These are phyloP conservation scores for Doryteuthis pealeii DNA, from an alignment of 1,140 invertebrate species.

Conservation along the genomic window DNA sequence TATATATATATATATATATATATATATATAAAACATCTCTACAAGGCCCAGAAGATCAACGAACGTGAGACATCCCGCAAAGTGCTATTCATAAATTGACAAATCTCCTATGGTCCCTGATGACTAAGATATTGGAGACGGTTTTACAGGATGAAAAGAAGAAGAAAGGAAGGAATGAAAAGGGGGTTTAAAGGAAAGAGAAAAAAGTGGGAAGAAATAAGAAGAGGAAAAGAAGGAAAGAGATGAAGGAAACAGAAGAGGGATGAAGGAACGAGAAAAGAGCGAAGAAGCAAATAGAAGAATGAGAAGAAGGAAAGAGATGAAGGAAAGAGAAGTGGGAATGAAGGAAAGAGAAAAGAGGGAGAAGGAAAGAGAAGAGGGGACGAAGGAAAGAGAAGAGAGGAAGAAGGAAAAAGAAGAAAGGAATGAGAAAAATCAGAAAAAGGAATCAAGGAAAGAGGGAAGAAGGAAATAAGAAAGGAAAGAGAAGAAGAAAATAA, in stretches of 20 bases:
- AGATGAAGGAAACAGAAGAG: constrained; percentile 5
- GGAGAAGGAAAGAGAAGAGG: background rate
- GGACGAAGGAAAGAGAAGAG: background rate
- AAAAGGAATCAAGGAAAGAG: background rate
- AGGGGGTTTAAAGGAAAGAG: constrained; percentile 9
- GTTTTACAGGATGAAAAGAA: too few relatives aligned
- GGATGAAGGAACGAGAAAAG: constrained; percentile 3
- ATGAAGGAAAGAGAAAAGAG: constrained; percentile 5
- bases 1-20: too few relatives aligned
- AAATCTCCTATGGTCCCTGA: too few relatives aligned
- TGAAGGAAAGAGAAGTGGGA: constrained; percentile 6
- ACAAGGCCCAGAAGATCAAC: too few relatives aligned
- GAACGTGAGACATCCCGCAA: too few relatives aligned
- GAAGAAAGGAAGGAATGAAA: constrained; percentile 13
- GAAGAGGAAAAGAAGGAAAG: constrained; percentile 60
- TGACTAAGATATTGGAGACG: too few relatives aligned
- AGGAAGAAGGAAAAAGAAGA: background rate
- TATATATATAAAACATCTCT: too few relatives aligned
- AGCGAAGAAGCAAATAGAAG: constrained; percentile 56
- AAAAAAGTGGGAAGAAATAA: background rate
- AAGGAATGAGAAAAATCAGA: background rate
- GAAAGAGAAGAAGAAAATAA: background rate
- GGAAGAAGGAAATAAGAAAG: background rate
- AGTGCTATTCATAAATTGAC: too few relatives aligned
- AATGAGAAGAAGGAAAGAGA: constrained; percentile 60